A percentile compares a stretch with the other conserved stretches of the same genome.
These are phyloP conservation scores for Decapterus maruadsi DNA, from an alignment of 2,797 vertebrate species.

Conservation along the genomic window DNA sequence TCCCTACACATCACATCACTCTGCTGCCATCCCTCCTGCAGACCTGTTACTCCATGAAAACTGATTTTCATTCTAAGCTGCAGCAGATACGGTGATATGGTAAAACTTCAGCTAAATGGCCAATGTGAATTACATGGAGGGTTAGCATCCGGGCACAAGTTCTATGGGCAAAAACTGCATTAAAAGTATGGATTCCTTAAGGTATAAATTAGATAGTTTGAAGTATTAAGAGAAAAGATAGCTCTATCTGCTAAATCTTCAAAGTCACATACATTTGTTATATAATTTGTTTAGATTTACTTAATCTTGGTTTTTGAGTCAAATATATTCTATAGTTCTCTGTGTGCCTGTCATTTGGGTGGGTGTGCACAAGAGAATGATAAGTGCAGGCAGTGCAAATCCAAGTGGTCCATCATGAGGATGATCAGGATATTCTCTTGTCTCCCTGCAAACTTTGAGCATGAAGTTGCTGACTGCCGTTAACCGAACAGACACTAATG, in stretches of 20 bases:
- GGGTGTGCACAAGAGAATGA: no score
- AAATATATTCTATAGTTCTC: no score
- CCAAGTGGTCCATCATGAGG: no score
- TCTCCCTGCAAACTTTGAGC: no score
- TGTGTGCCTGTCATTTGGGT: no score
- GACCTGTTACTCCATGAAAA: background rate
- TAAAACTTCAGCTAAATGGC: background rate
- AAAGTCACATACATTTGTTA: background rate
- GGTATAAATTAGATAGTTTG: background rate
- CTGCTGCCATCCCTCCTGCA: constrained; percentile 2
- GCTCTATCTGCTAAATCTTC: background rate
- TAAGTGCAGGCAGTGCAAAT: no score
- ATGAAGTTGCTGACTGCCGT: no score
- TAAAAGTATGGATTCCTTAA: background rate
- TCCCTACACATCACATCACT: background rate
- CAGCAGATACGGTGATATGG: background rate
- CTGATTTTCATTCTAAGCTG: constrained; percentile 3
- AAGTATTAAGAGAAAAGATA: background rate
- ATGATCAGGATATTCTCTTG: no score
- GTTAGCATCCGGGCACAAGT: background rate
- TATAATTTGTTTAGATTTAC: constrained; percentile 5
- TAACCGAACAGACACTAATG: no score
- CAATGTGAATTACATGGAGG: background rate
- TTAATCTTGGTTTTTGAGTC: background rate
- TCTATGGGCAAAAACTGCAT: background rate